Evolutionary conservation across 2,888 invertebrate genomes (phyloP).

Genomic region (Creontiades dilutus): DNA sequence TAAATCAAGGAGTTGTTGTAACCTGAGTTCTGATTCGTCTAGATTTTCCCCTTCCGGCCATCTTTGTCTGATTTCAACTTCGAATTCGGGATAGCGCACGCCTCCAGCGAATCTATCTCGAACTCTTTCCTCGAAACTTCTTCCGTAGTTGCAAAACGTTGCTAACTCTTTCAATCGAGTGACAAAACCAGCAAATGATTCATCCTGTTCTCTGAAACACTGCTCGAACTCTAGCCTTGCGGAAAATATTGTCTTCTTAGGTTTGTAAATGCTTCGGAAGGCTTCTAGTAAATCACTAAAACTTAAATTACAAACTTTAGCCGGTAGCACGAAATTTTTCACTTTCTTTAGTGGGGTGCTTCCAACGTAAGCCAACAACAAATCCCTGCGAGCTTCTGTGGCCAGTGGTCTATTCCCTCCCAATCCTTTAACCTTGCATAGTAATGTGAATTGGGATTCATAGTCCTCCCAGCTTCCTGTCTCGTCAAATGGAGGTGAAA

Average conservation of each 20-base stretch:
- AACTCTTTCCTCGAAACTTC: not conserved
- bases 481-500: not conserved
- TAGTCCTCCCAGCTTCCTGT: not conserved
- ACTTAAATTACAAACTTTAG: not conserved
- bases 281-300: not conserved
- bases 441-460: not conserved
- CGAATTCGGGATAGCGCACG: not conserved
- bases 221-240: not conserved
- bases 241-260: constrained; percentile 2
- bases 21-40: not conserved
- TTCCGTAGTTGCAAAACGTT: not conserved
- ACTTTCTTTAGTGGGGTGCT: not conserved
- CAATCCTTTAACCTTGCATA: not conserved
- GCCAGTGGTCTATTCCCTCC: not conserved
- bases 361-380: not conserved
- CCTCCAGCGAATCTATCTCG: not conserved
- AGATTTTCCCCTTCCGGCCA: not conserved
- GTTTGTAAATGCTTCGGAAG: not conserved
- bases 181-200: not conserved
- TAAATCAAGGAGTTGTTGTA: not conserved
- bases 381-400: not conserved
- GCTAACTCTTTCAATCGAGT: not conserved
- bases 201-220: not conserved
- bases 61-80: constrained; percentile 5
- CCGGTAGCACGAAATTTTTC: too few relatives aligned